Percentiles rank a stretch among this genome's conserved stretches.
Evolutionary conservation across 1,140 invertebrate species (phyloP).

Genomic region (Drosophila ananassae): DNA sequence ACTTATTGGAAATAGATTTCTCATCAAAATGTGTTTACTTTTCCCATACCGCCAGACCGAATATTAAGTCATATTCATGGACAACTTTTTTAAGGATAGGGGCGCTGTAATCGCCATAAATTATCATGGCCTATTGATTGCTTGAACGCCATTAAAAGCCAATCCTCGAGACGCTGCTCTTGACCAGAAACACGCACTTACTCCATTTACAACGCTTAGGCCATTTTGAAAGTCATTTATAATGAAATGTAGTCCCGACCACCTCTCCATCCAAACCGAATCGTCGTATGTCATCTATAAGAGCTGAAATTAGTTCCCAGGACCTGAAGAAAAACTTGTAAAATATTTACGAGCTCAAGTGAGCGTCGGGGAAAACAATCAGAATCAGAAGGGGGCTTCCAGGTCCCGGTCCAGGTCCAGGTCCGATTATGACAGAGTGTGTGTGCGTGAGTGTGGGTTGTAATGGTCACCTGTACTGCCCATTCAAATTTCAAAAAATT

Average conservation of each 20-base stretch:
- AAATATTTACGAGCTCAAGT: conserved; percentile 78
- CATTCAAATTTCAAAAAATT: too few species aligned
- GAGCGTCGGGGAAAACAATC: conserved; percentile 54
- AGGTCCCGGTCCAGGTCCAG: neutral
- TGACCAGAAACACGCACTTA: conserved; percentile 50
- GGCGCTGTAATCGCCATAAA: conserved; percentile 40
- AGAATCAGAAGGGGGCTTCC: neutral
- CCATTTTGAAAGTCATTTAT: conserved; percentile 78
- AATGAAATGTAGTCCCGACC: conserved; percentile 67
- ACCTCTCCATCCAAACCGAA: conserved; percentile 29
- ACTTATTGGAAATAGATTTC: neutral
- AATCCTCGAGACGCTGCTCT: conserved; percentile 13
- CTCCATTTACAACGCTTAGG: conserved; percentile 57
- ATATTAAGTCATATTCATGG: conserved; percentile 43
- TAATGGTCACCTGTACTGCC: too few species aligned
- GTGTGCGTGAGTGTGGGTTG: conserved; percentile 19
- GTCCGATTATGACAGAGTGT: conserved; percentile 6
- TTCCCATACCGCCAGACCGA: too few species aligned
- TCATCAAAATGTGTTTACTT: conserved; percentile 15
- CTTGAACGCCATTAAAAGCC: conserved; percentile 35
- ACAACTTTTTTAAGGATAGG: conserved; percentile 31
- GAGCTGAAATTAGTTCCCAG: conserved; percentile 65
- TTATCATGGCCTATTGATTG: conserved; percentile 54
- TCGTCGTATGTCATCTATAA: conserved; percentile 68
- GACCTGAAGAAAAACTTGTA: conserved; percentile 55